These are phyloP conservation scores for Harlomillsia oculata DNA, from an alignment of 1,140 invertebrate genomes.

Conservation along the genomic window DNA sequence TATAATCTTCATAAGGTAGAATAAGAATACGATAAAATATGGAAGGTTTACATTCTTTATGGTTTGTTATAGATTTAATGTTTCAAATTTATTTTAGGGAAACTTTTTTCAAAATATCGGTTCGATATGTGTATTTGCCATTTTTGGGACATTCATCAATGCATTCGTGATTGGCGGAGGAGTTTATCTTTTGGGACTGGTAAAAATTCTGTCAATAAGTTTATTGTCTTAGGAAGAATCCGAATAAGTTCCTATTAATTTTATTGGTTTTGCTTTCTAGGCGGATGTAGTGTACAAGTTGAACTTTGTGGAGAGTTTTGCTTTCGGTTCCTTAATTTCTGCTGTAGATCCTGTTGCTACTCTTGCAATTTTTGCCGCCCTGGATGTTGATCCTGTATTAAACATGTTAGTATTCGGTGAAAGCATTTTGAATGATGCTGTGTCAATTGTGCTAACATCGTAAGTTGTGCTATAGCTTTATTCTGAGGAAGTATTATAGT, in stretches of 20 bases:
- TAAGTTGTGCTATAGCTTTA: conserved; percentile 56
- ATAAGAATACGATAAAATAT: too few relatives aligned
- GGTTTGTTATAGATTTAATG: too few relatives aligned
- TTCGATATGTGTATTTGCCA: conserved; percentile 76
- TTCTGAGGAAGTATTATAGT: background rate
- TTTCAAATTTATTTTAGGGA: conserved; percentile 52
- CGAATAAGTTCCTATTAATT: background rate
- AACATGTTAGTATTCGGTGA: conserved; percentile 67
- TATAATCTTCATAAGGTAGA: conserved; percentile 91
- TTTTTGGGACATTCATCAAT: conserved; percentile 90
- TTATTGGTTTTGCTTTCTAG: conserved; percentile 39
- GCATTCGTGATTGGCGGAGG: conserved; percentile 88
- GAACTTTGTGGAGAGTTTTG: conserved; percentile 92
- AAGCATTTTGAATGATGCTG: conserved; percentile 95
- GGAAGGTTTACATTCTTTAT: too few relatives aligned
- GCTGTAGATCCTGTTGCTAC: conserved; percentile 98
- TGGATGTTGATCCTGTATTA: conserved; percentile 51
- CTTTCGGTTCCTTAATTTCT: conserved; percentile 96
- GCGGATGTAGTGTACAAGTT: conserved; percentile 70
- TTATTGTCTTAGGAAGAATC: background rate
- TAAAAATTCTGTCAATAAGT: conserved; percentile 37
- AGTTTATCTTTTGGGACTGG: conserved; percentile 83
- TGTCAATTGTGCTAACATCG: conserved; percentile 92
- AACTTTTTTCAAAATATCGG: conserved; percentile 91
- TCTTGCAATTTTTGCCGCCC: conserved; percentile 85